A percentile compares a stretch with the other conserved stretches of the same genome.
phyloP scores from a whole-genome alignment of 2,888 invertebrate genomes.

The Stenotaenia linearis region DNA sequence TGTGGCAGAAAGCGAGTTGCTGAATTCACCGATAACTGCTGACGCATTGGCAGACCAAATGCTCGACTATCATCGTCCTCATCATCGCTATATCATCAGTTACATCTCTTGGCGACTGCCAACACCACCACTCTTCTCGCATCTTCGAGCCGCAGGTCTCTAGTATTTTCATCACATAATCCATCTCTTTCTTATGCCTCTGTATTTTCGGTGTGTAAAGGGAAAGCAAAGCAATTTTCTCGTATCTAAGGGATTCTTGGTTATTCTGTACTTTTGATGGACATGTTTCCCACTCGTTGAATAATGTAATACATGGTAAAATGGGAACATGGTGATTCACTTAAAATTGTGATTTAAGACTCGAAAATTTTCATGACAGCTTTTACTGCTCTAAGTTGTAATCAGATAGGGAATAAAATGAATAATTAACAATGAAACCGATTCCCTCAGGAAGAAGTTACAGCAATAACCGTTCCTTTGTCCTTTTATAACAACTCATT shows the following conservation, averaged over 20 bases:
- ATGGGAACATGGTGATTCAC: neutral
- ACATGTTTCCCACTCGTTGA: neutral
- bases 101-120: slow-evolving; percentile 26
- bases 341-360: slow-evolving; percentile 2
- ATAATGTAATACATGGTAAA: neutral
- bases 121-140: neutral
- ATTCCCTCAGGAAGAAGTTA: neutral
- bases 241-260: neutral
- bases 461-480: neutral
- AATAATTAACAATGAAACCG: neutral
- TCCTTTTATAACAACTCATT: slow-evolving; percentile 4
- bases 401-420: slow-evolving; percentile 13
- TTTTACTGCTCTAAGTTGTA: neutral
- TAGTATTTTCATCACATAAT: slow-evolving; percentile 10
- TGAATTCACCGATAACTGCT: slow-evolving; percentile 26
- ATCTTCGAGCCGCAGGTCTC: slow-evolving; percentile 12
- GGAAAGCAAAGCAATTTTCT: neutral
- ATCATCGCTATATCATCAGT: slow-evolving; percentile 17
- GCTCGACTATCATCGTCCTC: slow-evolving; percentile 17
- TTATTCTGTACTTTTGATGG: neutral
- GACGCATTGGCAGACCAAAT: slow-evolving; percentile 24
- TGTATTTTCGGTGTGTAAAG: neutral
- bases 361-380: slow-evolving; percentile 7
- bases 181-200: slow-evolving; percentile 6
- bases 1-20: slow-evolving; percentile 19